A percentile compares a stretch with the other conserved stretches of the same genome.
phyloP scores from a whole-genome alignment of 1,140 invertebrate species.

The Drosophila navojoa region DNA sequence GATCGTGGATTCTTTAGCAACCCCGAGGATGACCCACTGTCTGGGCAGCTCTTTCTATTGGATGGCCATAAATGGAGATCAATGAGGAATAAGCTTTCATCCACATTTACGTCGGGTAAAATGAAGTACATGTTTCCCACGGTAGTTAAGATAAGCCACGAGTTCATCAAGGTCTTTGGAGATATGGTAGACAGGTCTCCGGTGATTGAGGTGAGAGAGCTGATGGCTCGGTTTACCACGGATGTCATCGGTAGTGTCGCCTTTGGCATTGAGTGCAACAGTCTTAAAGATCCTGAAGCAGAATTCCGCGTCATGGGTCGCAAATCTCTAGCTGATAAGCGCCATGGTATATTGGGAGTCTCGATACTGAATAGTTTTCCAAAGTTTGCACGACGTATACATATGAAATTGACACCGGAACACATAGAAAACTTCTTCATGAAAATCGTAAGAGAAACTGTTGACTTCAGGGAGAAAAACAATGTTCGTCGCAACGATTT shows the following conservation, averaged over 20 bases:
- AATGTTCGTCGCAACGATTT: conserved; percentile 85
- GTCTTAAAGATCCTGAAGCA: conserved; percentile 84
- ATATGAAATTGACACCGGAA: conserved; percentile 82
- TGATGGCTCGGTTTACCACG: conserved; percentile 69
- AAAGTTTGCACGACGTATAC: conserved; percentile 46
- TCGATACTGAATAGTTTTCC: conserved; percentile 57
- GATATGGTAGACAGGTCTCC: conserved; percentile 3
- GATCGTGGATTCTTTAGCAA: conserved; percentile 84
- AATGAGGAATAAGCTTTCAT: conserved; percentile 85
- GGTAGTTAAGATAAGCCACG: conserved; percentile 56
- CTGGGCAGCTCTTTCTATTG: conserved; percentile 83
- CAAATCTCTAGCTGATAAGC: conserved; percentile 44
- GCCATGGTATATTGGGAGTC: conserved; percentile 24
- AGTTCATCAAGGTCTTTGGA: conserved; percentile 37
- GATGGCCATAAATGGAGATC: conserved; percentile 85
- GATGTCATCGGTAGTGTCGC: conserved; percentile 86
- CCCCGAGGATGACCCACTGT: conserved; percentile 84
- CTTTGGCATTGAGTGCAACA: conserved; percentile 87
- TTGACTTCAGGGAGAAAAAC: conserved; percentile 84
- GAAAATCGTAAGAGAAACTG: conserved; percentile 84
- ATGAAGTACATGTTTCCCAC: conserved; percentile 85
- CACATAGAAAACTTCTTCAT: conserved; percentile 85
- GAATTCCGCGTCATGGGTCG: conserved; percentile 84
- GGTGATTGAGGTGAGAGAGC: conserved; percentile 51
- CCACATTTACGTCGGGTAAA: conserved; percentile 86